These are phyloP conservation scores for Siderastrea radians DNA, from an alignment of 92 coral and sea anemone genomes.

Conservation along the genomic window DNA sequence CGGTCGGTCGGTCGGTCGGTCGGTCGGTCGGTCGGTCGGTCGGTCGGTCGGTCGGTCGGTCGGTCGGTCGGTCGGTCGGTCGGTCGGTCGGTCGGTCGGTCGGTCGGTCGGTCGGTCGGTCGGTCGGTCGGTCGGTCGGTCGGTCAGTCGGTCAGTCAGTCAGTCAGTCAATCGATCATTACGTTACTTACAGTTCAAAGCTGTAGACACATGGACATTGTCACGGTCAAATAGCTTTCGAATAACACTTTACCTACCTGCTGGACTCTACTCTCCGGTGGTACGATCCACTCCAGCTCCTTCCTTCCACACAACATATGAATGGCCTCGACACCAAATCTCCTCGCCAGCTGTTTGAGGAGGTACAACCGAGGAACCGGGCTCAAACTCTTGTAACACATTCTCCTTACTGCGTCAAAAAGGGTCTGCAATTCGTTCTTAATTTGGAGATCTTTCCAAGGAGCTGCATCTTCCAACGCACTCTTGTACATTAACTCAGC, in stretches of 20 bases:
- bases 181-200: neutral
- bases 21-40: no score
- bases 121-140: neutral
- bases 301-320: conserved; percentile 47
- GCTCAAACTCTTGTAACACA: conserved; percentile 57
- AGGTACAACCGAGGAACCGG: conserved; percentile 75
- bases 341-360: conserved; percentile 78
- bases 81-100: neutral
- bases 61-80: no score
- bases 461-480: conserved; percentile 29
- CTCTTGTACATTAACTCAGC: conserved; percentile 74
- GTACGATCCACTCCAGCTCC: conserved; percentile 80
- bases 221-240: neutral
- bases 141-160: no score
- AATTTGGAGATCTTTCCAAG: conserved; percentile 33
- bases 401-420: conserved; percentile 60
- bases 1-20: neutral
- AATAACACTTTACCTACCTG: neutral
- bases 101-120: no score
- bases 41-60: neutral
- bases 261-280: conserved; percentile 54
- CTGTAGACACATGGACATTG: neutral
- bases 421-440: conserved; percentile 47
- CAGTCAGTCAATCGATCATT: neutral
- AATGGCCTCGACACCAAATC: conserved; percentile 77